phyloP scores from a whole-genome alignment of 2,113 vertebrate species.

The Pica pica region DNA sequence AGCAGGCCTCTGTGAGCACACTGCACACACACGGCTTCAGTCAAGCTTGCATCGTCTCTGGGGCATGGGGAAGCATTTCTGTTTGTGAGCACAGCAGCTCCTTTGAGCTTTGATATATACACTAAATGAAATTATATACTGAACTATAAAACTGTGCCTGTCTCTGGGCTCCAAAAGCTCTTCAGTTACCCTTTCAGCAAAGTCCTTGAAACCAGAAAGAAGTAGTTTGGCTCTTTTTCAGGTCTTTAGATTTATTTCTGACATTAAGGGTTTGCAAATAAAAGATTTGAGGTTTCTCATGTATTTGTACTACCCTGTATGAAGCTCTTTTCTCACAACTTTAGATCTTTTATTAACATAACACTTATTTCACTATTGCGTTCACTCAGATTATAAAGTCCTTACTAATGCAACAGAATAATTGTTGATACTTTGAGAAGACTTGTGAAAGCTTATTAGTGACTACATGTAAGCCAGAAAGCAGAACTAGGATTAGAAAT shows the following conservation, averaged over 20 bases:
- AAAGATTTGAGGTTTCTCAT: not conserved
- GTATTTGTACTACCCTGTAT: not conserved
- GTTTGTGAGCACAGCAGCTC: not conserved
- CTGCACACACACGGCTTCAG: not conserved
- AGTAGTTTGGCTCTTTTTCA: not conserved
- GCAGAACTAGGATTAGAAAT: not conserved
- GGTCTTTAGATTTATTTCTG: not conserved
- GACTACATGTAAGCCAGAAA: not conserved
- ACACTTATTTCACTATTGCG: not conserved
- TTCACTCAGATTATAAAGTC: not conserved
- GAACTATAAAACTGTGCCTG: not conserved
- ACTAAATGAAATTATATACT: not conserved
- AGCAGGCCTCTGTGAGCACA: not conserved
- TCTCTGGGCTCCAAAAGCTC: not conserved
- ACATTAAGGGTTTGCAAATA: not conserved
- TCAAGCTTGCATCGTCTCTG: not conserved
- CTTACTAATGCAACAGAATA: not conserved
- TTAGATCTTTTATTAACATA: not conserved
- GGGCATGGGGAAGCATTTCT: not conserved
- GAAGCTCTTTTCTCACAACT: not conserved
- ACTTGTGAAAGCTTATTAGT: slow-evolving; percentile 8
- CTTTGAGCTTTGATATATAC: not conserved
- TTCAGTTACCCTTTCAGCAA: not conserved
- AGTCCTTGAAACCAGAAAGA: not conserved
- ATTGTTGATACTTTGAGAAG: not conserved